phyloP scores from a whole-genome alignment of 1,140 invertebrate species.

The Oscheius sp. region DNA sequence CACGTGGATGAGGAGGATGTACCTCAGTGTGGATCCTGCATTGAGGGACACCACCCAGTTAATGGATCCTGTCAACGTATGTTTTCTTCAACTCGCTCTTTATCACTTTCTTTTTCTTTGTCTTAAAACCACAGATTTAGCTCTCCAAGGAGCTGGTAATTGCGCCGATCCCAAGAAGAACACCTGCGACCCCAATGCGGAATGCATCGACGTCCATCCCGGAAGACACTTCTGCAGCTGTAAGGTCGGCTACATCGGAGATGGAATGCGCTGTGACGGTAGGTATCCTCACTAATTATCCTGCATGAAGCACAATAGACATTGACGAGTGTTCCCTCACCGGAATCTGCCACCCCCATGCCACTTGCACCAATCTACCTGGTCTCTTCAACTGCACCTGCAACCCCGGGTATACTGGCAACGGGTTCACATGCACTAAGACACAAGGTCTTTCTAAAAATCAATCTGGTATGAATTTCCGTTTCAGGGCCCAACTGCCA shows the following conservation, averaged over 20 bases:
- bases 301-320: conserved; percentile 67
- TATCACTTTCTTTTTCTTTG: neutral
- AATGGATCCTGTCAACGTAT: conserved; percentile 55
- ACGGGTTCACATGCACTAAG: conserved; percentile 67
- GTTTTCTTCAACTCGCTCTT: no score
- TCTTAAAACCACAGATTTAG: conserved; percentile 34
- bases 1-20: conserved; percentile 57
- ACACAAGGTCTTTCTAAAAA: neutral
- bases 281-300: neutral
- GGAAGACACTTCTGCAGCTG: conserved; percentile 51
- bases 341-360: conserved; percentile 90
- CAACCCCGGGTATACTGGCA: conserved; percentile 85
- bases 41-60: conserved; percentile 53
- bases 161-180: conserved; percentile 51
- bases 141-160: conserved; percentile 43
- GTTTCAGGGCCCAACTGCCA: conserved; percentile 40
- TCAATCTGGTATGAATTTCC: neutral
- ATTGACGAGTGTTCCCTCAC: conserved; percentile 91
- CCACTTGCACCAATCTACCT: conserved; percentile 90
- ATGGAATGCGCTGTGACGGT: conserved; percentile 56
- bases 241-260: conserved; percentile 54
- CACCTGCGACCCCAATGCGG: conserved; percentile 52
- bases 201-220: conserved; percentile 53
- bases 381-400: conserved; percentile 92
- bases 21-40: conserved; percentile 51